Evolutionary conservation across 2,113 vertebrate species (phyloP).

Genomic region (rat (Rattus norvegicus)): DNA sequence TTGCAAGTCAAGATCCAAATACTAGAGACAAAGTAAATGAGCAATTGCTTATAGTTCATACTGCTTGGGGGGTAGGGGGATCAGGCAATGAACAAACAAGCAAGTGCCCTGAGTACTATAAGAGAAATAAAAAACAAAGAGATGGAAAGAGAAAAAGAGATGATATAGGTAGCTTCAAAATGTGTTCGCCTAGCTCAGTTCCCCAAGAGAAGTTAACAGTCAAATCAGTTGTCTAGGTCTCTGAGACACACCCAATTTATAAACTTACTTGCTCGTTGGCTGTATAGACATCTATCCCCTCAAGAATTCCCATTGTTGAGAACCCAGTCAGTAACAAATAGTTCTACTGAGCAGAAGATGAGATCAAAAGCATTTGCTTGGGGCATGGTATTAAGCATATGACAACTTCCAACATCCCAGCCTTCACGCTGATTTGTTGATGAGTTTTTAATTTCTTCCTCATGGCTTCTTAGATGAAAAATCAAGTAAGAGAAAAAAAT

Average conservation of each 20-base stretch:
- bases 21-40: not conserved
- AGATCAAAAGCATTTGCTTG: constrained; percentile 58
- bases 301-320: constrained; percentile 56
- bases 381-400: constrained; percentile 76
- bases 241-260: not conserved
- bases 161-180: not conserved
- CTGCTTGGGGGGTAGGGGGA: not conserved
- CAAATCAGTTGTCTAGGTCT: not conserved
- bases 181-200: not conserved
- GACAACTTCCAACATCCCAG: constrained; percentile 65
- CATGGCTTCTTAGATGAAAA: constrained; percentile 66
- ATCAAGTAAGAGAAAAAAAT: constrained; percentile 58
- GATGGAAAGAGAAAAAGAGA: not conserved
- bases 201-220: not conserved
- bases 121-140: not conserved
- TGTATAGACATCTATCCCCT: constrained; percentile 61
- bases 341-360: constrained; percentile 60
- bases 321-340: constrained; percentile 49
- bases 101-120: not conserved
- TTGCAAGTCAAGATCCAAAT: not conserved
- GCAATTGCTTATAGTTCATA: not conserved
- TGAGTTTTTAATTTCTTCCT: constrained; percentile 83
- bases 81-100: not conserved
- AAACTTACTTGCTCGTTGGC: constrained; percentile 27
- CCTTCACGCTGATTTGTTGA: constrained; percentile 78